Evolutionary conservation across 2,888 invertebrate genomes (phyloP), one percentile per base, ranked within the genome.

Genomic region (Alitta virens): DNA sequence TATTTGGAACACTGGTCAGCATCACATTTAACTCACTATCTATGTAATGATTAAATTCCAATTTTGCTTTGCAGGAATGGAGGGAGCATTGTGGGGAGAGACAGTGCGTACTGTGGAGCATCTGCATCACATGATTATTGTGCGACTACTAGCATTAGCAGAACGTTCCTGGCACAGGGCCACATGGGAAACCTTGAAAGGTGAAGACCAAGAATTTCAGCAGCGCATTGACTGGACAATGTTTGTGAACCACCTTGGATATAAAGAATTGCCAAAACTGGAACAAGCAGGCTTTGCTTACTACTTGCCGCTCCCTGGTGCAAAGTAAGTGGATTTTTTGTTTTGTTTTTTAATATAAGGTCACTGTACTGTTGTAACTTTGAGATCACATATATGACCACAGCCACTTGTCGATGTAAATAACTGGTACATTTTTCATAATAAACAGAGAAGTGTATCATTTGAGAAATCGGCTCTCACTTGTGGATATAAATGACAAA

Each of bases 221-320:
- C 63, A 69, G 53, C 55, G 59, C 18, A 33, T 56, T 16, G 75
- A 76, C 62, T 77, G 75, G 75, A 64, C 63, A 25, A 61, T 63
- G n/a, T 77, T 77, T 71, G 72, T 74, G 18, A 69, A 69, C 59
- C 63, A 66, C 12, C 61, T 77, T 2, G 76, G 76, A 0, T 62
- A 71, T 57, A 72, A 70, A 56, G 77, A 76, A 53, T 65, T 77
- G 46, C 43, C 42, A 16, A 65, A 72, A 26, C 63, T 77, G 55
- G 76, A 76, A 62, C 33, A 63, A 14, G 56, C 68, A 57, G 66
- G 68, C n/a, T 68, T 76, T 27, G 60, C 70, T 0, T 77, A 76
- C 63, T 72, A 72, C 56, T 59, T 77, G 3, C 74, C 76, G 5
- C 75, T 73, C 12, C 77, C 77, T 26, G 77, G 77, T 18, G 76